Evolutionary conservation across 1,140 invertebrate genomes (phyloP).

Genomic region (Calycopis cecrops): DNA sequence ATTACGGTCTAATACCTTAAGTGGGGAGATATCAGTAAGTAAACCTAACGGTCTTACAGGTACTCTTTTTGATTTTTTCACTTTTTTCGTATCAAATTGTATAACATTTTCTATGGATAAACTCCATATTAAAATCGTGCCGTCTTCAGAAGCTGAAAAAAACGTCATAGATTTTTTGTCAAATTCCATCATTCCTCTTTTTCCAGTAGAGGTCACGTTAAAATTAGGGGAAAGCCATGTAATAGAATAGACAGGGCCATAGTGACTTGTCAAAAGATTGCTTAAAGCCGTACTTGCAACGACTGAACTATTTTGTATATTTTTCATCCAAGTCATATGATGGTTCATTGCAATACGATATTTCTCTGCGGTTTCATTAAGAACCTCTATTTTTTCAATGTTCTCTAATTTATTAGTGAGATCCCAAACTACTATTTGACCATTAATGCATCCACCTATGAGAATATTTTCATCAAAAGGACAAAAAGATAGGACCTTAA

Average conservation of each 20-base stretch:
- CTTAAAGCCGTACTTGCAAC: conserved; percentile 78
- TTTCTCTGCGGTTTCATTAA: conserved; percentile 78
- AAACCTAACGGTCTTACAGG: conserved; percentile 74
- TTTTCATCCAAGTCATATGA: conserved; percentile 82
- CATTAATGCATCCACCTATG: conserved; percentile 82
- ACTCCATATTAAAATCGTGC: conserved; percentile 83
- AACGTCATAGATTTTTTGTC: conserved; percentile 77
- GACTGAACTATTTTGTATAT: conserved; percentile 72
- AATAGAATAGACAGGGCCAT: conserved; percentile 77
- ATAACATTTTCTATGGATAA: conserved; percentile 68
- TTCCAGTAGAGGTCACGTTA: conserved; percentile 77
- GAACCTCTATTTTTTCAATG: conserved; percentile 77
- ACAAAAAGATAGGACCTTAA: conserved; percentile 79
- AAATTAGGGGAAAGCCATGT: conserved; percentile 80
- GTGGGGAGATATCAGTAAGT: conserved; percentile 75
- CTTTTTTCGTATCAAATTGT: conserved; percentile 61
- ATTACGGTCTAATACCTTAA: conserved; percentile 74
- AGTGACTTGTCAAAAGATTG: conserved; percentile 78
- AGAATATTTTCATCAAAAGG: conserved; percentile 81
- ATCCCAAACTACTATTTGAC: conserved; percentile 85
- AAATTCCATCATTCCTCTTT: conserved; percentile 66
- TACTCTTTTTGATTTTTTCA: conserved; percentile 68
- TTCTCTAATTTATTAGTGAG: conserved; percentile 80
- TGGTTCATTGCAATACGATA: conserved; percentile 78
- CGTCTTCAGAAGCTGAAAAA: conserved; percentile 79